Conservation (phyloP, 2,113 vertebrate genomes). For the Axis porcinus region DNA sequence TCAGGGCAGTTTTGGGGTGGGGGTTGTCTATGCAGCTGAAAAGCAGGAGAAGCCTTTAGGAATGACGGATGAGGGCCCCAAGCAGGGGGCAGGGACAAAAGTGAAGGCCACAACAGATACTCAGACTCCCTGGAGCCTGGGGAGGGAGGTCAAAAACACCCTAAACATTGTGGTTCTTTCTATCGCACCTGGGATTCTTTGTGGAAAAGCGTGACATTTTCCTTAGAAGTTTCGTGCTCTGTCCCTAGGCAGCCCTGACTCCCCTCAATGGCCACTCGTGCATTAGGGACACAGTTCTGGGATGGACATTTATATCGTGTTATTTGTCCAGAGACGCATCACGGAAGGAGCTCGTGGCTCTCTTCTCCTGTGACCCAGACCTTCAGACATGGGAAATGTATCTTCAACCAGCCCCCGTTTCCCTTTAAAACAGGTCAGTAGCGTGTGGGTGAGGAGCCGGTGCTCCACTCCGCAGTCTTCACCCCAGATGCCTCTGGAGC, state of each 20-base stretch:
- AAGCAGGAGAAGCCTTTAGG: background rate
- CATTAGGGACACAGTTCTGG: fast-evolving
- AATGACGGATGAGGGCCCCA: background rate
- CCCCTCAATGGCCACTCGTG: background rate
- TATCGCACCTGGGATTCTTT: background rate
- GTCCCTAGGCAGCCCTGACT: background rate
- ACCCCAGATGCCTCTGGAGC: background rate
- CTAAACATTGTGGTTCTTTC: background rate
- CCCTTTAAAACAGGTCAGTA: background rate
- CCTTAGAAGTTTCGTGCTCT: background rate
- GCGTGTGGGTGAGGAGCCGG: fast-evolving
- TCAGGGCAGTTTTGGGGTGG: fast-evolving
- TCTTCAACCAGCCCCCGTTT: background rate
- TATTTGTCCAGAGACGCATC: background rate
- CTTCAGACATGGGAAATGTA: background rate
- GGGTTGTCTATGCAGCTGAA: too few species aligned
- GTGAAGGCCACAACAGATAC: background rate
- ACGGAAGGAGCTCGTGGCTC: background rate
- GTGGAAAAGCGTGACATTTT: background rate
- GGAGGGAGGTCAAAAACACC: background rate
- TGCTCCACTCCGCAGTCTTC: background rate
- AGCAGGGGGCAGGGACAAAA: background rate
- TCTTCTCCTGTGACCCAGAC: background rate
- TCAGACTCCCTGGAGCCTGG: background rate
- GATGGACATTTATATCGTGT: fast-evolving